Base-by-base conservation (phyloP, 2,113 vertebrate species). In the Formicarius rufipectus region DNA sequence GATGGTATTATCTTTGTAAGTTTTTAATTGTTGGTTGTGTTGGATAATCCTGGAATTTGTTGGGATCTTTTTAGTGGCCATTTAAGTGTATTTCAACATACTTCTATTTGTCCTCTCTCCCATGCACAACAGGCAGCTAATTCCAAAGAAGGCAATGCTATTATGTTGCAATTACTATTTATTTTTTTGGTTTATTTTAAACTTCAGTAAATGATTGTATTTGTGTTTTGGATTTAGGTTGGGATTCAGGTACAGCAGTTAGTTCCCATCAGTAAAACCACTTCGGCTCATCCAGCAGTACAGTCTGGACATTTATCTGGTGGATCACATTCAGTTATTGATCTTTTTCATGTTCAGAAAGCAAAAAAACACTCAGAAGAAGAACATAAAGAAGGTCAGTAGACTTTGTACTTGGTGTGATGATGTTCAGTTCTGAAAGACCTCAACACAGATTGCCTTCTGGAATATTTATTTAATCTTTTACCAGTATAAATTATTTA, bases 181-280 rank as follows among this genome's bases (percentile, higher is more conserved):
- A 44, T 14, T 2, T 39, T 33, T 24, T 31, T 33, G 31, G 5
- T 28, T 60, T 53, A n/a, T 40, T 83, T 58, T 45, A 59, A 73
- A 66, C 66, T 60, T 81, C 7, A 44, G 76, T 27, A 85, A 79
- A 73, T 50, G 0, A 59, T 53, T 55, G 6, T 67, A 11, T 77
- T 80, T 10, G 30, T 94, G 44, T 91, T 89, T 69, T 91, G 66
- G 13, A 66, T 97, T 84, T 93, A 98, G 98, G 98, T 98, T 89
- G 99, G 99, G 84, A 99, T 99, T 97, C 99, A 99, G 71, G 98
- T 99, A 72, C 99, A 99, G 76, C 98, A 99, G 66, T 97, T 99
- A 76, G 97, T 99, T 89, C 98, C 98, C 79, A 93, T 96, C 86
- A 97, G 94, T 87, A 95, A 96, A 56, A 96, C 82, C 33, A 82